Evolutionary conservation across 2,797 vertebrate species (phyloP).

Genomic region (Chelidonichthys spinosus): DNA sequence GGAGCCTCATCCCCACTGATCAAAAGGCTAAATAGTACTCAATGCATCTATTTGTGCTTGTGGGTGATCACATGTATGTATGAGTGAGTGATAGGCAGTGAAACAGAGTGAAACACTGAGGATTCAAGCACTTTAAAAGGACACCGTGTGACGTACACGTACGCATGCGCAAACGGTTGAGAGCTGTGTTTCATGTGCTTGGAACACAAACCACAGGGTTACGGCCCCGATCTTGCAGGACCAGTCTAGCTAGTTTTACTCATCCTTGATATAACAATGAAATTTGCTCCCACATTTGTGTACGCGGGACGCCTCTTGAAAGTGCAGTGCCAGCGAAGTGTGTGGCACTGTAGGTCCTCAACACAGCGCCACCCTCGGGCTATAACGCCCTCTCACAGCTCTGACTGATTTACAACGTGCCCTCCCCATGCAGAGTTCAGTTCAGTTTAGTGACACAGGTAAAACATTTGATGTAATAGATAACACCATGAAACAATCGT

Average conservation of each 20-base stretch:
- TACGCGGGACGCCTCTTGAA: background rate
- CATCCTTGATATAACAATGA: constrained; percentile 63
- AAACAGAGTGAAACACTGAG: background rate
- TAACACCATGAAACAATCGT: background rate
- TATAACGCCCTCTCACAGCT: constrained; percentile 27
- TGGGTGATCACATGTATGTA: background rate
- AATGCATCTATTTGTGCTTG: constrained; percentile 3
- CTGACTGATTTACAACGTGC: constrained; percentile 1
- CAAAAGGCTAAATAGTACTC: constrained; percentile 49
- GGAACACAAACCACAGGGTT: constrained; percentile 50
- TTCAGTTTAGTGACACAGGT: background rate
- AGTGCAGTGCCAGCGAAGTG: background rate
- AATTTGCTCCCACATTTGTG: constrained; percentile 49
- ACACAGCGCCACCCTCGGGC: constrained; percentile 36
- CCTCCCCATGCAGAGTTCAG: background rate
- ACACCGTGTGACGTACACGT: background rate
- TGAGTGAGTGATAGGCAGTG: background rate
- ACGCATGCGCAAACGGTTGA: background rate
- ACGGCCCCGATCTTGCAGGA: constrained; percentile 51
- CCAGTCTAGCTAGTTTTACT: constrained; percentile 71
- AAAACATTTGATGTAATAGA: background rate
- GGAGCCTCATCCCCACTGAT: constrained; percentile 55
- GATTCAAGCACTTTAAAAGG: background rate
- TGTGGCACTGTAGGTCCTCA: background rate
- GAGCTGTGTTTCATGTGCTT: constrained; percentile 11